phyloP scores from a whole-genome alignment of 2,113 vertebrate species.

The Phrynosoma platyrhinos region DNA sequence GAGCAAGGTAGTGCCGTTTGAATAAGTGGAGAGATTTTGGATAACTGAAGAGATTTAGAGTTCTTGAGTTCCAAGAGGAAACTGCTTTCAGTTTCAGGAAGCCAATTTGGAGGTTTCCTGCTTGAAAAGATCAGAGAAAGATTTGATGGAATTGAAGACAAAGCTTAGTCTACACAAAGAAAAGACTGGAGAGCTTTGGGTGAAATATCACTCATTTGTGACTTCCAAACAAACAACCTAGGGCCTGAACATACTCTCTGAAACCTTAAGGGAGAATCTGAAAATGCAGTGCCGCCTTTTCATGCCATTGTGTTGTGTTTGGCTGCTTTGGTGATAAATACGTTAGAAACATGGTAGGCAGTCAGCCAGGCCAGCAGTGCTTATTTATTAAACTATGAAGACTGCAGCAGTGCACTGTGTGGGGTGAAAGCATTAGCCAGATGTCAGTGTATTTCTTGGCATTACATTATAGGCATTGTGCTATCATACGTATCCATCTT shows the following conservation, averaged over 20 bases:
- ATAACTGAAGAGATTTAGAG: background rate
- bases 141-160: background rate
- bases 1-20: background rate
- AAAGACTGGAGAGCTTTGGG: background rate
- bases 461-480: constrained; percentile 46
- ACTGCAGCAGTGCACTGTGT: background rate
- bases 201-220: background rate
- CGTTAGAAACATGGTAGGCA: background rate
- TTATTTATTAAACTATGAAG: constrained; percentile 4
- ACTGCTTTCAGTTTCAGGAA: background rate
- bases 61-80: background rate
- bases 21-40: background rate
- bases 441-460: constrained; percentile 19
- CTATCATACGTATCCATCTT: constrained; percentile 58
- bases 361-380: background rate
- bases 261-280: background rate
- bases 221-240: background rate
- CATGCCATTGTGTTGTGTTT: constrained; percentile 5
- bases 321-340: background rate
- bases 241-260: background rate
- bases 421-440: constrained; percentile 20
- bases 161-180: background rate
- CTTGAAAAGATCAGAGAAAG: background rate
- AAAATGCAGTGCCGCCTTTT: background rate
- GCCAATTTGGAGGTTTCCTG: background rate